Evolutionary conservation across 2,113 vertebrate genomes (phyloP), one percentile per base, ranked within the genome.

Genomic region (Salvator merianae): DNA sequence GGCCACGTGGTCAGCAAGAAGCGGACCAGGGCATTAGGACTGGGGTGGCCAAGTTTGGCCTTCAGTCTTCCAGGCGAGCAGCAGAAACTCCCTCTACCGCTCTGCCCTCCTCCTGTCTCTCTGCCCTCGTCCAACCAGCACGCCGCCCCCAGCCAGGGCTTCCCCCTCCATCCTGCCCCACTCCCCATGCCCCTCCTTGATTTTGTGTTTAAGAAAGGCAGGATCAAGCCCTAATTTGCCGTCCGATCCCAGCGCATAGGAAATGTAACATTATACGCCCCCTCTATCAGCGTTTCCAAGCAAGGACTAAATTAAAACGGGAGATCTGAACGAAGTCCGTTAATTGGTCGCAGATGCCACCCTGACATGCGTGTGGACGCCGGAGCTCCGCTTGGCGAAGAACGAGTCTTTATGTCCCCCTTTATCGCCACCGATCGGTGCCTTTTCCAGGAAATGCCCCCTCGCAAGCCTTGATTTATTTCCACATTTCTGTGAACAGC

Each of bases 231-330:
- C 43, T 40, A 62, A 63, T 72, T 73, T 82, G 70, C 76, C 50
- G 40, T 65, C 84, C 18, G 69, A 79, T n/a, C 26, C 24, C 1
- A 7, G 32, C 40, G 7, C 36, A 5, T 40, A 16, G 65, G 72
- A 77, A 47, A 86, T 74, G 77, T 74, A 80, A 74, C n/a, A 16
- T 77, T 82, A 82, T 5, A 34, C 16, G 34, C 30, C 3, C n/a
- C 59, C 36, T 22, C 53, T 77, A 82, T 34, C 73, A 40, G 32
- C 36, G 2, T 70, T 47, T 69, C 72, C 63, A 62, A 82, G 72
- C 30, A 9, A 82, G 62, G 62, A 30, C 9, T 40, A 77, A 70
- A 82, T 86, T 76, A 77, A 86, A 62, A 55, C 20, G 26, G 43
- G 63, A 70, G 73, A 69, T 76, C 43, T n/a, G 59, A 75, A 66